These are phyloP conservation scores for Patiria miniata DNA, from an alignment of 35 echinoderm and acorn worm species.

Conservation along the genomic window DNA sequence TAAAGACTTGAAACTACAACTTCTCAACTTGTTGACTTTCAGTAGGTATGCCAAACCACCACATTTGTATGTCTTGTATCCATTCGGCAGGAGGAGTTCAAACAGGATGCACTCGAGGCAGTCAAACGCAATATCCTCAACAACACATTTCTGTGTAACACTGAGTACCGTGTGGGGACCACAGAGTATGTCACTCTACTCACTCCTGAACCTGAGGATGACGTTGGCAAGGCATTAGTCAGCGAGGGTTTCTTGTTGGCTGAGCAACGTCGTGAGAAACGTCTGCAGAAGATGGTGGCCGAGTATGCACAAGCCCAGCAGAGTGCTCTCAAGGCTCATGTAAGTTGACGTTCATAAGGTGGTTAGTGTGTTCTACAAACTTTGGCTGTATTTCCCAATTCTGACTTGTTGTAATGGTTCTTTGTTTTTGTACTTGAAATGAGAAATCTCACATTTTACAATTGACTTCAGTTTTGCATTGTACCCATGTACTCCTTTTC, in stretches of 20 bases:
- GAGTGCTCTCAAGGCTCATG: constrained; percentile 64
- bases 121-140: constrained; percentile 65
- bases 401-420: no score
- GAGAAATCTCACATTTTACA: no score
- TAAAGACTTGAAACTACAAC: no score
- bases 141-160: constrained; percentile 78
- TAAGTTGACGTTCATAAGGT: no score
- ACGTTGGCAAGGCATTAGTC: constrained; percentile 64
- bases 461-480: no score
- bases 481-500: no score
- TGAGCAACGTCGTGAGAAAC: constrained; percentile 82
- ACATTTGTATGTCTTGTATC: no score
- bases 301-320: constrained; percentile 87
- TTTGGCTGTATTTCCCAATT: no score
- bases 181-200: constrained; percentile 81
- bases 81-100: constrained; percentile 69
- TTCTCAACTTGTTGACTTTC: no score
- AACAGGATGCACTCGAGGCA: constrained; percentile 68
- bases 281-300: constrained; percentile 75
- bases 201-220: constrained; percentile 66
- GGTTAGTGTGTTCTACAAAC: no score
- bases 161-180: constrained; percentile 69
- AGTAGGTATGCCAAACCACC: no score
- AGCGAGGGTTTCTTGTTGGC: constrained; percentile 81
- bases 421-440: no score